phyloP scores from a whole-genome alignment of 1,140 invertebrate species.

The Heliconius melpomene region DNA sequence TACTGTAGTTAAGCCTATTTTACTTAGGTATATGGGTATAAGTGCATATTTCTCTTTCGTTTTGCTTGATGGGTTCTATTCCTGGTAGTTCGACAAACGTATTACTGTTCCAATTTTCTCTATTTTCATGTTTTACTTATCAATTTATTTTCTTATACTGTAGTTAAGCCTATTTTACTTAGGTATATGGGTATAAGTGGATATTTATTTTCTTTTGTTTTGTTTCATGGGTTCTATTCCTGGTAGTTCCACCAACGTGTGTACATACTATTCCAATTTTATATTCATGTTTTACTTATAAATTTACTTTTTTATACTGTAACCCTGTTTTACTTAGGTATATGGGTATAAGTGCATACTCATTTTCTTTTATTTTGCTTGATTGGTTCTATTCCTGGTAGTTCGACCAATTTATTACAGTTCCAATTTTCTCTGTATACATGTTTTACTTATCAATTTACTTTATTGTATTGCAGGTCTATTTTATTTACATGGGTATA shows the following conservation, averaged over 20 bases:
- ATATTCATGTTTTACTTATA: constrained; percentile 22
- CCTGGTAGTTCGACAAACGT: constrained; percentile 12
- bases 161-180: no score
- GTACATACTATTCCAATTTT: constrained; percentile 16
- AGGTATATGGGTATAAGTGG: no score
- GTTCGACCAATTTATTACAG: not conserved
- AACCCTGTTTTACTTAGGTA: constrained; percentile 23
- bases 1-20: no score
- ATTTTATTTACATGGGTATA: constrained; percentile 34
- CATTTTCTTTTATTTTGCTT: constrained; percentile 5
- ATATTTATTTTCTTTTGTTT: no score
- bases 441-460: constrained; percentile 21
- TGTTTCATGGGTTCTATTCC: not conserved
- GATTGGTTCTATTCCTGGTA: constrained; percentile 7
- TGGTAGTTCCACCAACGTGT: constrained; percentile 7
- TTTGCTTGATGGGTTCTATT: constrained; percentile 7
- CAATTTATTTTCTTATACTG: no score
- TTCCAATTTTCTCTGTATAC: no score
- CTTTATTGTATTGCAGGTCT: constrained; percentile 16
- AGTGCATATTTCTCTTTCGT: no score
- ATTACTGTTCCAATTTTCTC: not conserved
- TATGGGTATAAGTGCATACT: no score
- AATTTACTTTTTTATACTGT: constrained; percentile 23
- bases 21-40: no score
- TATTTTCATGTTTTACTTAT: no score